These are phyloP conservation scores for Trachelipus rathkii DNA, from an alignment of 1,140 invertebrate genomes.

Conservation along the genomic window DNA sequence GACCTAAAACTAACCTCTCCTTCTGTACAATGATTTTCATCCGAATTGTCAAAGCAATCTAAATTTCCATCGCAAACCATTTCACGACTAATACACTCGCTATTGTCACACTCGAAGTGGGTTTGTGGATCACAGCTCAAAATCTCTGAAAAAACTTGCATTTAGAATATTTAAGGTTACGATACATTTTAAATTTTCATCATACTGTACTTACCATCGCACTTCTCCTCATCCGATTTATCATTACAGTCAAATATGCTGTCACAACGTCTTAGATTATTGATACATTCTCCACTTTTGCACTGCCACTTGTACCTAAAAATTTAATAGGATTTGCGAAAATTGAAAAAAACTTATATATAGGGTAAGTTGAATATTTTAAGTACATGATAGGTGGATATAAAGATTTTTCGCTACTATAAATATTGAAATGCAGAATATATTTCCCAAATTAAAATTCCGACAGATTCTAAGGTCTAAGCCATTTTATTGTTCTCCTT, in stretches of 20 bases:
- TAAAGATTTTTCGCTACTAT: too few relatives aligned
- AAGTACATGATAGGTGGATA: too few relatives aligned
- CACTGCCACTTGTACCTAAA: conserved; percentile 48
- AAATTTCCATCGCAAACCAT: neutral
- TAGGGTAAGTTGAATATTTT: too few relatives aligned
- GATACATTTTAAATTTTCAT: too few relatives aligned
- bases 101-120: neutral
- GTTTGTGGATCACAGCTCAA: neutral
- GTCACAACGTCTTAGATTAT: conserved; percentile 51
- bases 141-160: neutral
- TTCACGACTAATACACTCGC: neutral
- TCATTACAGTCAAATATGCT: conserved; percentile 53
- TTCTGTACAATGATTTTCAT: neutral
- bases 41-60: neutral
- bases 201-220: conserved; percentile 46
- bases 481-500: too few relatives aligned
- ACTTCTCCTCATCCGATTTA: conserved; percentile 52
- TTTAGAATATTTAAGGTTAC: neutral
- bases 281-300: conserved; percentile 52
- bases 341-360: too few relatives aligned
- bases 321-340: too few relatives aligned
- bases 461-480: too few relatives aligned
- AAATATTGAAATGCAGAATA: too few relatives aligned
- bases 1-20: neutral
- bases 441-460: too few relatives aligned